phyloP scores from a whole-genome alignment of 2,888 invertebrate species.

The Holacanthella duospinosa region DNA sequence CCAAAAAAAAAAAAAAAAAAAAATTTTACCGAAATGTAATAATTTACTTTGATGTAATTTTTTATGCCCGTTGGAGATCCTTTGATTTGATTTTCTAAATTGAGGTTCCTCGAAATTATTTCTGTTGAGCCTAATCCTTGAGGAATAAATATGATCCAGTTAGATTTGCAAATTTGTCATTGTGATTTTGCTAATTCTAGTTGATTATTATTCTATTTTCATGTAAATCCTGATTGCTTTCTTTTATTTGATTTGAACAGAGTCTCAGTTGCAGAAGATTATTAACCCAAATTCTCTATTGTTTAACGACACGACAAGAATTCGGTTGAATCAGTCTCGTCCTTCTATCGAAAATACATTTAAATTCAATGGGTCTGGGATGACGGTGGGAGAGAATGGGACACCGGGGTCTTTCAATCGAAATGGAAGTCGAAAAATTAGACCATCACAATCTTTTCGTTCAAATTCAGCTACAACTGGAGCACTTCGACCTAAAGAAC shows the following conservation, averaged over 20 bases:
- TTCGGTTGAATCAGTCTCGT: constrained; percentile 48
- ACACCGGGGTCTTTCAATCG: constrained; percentile 8
- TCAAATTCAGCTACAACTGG: constrained; percentile 43
- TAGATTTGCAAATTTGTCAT: too few relatives aligned
- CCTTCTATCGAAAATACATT: constrained; percentile 35
- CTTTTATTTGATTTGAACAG: constrained; percentile 17
- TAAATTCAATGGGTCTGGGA: constrained; percentile 37
- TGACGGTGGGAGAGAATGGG: constrained; percentile 36
- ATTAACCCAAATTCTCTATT: constrained; percentile 43
- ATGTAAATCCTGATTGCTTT: too few relatives aligned
- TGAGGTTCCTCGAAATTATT: too few relatives aligned
- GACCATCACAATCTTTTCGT: constrained; percentile 39
- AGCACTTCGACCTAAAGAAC: constrained; percentile 32
- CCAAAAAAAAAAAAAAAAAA: too few relatives aligned
- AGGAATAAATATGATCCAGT: too few relatives aligned
- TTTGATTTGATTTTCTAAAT: too few relatives aligned
- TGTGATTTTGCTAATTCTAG: too few relatives aligned
- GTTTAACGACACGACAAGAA: constrained; percentile 73
- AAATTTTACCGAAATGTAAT: too few relatives aligned
- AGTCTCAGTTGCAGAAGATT: constrained; percentile 15
- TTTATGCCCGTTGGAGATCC: too few relatives aligned
- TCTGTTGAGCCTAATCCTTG: too few relatives aligned
- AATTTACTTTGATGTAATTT: too few relatives aligned
- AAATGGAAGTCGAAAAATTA: constrained; percentile 28
- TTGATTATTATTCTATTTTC: too few relatives aligned